Conservation (phyloP, 53 echinoderm and acorn worm species). For the Holothuria leucospilota region DNA sequence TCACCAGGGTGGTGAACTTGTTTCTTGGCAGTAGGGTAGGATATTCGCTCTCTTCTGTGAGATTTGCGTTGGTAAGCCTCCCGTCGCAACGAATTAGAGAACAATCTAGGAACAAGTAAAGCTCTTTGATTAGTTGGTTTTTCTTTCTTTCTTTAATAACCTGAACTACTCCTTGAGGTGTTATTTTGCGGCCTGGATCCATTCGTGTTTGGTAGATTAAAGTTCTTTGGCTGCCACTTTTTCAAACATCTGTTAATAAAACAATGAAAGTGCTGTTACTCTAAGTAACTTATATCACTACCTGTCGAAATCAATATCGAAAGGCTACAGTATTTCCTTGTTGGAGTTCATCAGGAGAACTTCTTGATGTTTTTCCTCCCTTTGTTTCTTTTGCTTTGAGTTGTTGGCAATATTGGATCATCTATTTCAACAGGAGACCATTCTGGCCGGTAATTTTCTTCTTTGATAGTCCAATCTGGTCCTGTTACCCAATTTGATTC, state of each 20-base stretch:
- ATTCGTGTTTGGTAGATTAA: neutral
- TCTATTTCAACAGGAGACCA: no score
- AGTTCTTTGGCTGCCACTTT: neutral
- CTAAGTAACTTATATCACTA: neutral
- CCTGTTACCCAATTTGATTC: no score
- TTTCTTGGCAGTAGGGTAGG: neutral
- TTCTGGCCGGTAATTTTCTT: no score
- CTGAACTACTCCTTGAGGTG: neutral
- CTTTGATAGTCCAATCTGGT: no score
- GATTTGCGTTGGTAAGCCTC: neutral
- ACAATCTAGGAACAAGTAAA: neutral
- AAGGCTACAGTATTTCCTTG: no score
- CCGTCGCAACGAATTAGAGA: neutral
- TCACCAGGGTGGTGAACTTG: no score
- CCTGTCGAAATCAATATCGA: no score
- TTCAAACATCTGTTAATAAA: constrained; percentile 2
- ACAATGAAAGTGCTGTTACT: neutral
- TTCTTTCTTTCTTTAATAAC: neutral
- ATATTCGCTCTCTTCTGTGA: neutral
- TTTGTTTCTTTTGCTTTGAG: no score
- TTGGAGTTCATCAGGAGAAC: no score
- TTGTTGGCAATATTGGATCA: no score
- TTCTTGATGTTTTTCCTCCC: no score
- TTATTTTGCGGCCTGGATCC: neutral
- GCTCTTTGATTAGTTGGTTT: constrained; percentile 8